These are phyloP conservation scores for Apodemia zela DNA, from an alignment of 2,888 invertebrate genomes.

Conservation along the genomic window DNA sequence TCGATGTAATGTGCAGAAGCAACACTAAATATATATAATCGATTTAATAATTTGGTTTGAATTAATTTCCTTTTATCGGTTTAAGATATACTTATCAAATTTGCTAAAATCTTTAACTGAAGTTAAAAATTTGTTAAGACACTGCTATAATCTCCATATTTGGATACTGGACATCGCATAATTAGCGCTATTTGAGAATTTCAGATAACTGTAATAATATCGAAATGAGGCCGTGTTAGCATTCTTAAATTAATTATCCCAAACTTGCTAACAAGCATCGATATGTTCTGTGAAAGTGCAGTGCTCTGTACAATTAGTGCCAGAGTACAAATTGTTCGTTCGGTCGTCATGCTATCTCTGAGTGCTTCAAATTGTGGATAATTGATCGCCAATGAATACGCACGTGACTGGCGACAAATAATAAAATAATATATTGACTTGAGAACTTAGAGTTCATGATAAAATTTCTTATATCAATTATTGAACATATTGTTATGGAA, in stretches of 20 bases:
- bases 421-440: conserved; percentile 33
- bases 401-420: conserved; percentile 41
- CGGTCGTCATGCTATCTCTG: conserved; percentile 54
- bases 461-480: background rate
- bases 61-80: too few relatives aligned
- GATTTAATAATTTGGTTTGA: too few relatives aligned
- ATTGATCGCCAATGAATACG: conserved; percentile 66
- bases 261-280: conserved; percentile 41
- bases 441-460: conserved; percentile 16
- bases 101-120: too few relatives aligned
- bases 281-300: conserved; percentile 47
- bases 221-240: conserved; percentile 35
- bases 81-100: too few relatives aligned
- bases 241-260: conserved; percentile 49
- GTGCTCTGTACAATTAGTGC: conserved; percentile 66
- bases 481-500: background rate
- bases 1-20: too few relatives aligned
- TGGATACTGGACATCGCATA: background rate
- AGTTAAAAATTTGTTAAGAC: too few relatives aligned
- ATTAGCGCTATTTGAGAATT: conserved; percentile 5
- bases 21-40: too few relatives aligned
- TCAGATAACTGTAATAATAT: background rate
- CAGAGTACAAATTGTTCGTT: conserved; percentile 51
- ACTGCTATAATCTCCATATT: too few relatives aligned
- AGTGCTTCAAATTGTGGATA: conserved; percentile 70